Conservation (phyloP, 2,888 invertebrate species). For the Timema cristinae region DNA sequence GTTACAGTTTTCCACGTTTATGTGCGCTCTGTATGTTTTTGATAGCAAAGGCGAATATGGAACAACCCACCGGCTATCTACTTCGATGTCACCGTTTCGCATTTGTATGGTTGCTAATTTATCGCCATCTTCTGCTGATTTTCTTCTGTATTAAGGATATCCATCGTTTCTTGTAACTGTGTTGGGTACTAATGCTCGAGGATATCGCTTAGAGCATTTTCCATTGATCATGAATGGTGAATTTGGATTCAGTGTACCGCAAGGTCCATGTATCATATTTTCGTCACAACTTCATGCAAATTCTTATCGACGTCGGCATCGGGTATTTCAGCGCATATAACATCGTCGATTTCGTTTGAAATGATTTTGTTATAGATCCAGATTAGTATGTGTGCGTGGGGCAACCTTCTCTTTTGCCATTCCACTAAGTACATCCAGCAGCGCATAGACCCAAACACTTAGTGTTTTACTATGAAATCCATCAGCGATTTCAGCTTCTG, state of each 20-base stretch:
- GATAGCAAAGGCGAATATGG: constrained; percentile 28
- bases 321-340: constrained; percentile 37
- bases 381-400: constrained; percentile 33
- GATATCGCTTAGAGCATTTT: constrained; percentile 22
- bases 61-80: constrained; percentile 41
- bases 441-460: constrained; percentile 21
- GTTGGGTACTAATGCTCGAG: constrained; percentile 17
- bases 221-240: constrained; percentile 19
- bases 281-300: constrained; percentile 32
- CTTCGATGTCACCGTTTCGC: constrained; percentile 16
- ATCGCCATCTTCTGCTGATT: constrained; percentile 21
- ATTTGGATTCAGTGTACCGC: constrained; percentile 32
- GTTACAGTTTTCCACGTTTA: constrained; percentile 35
- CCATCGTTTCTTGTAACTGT: constrained; percentile 19
- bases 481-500: constrained; percentile 18
- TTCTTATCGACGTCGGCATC: constrained; percentile 30
- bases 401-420: constrained; percentile 39
- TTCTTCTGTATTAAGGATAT: constrained; percentile 20
- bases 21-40: constrained; percentile 13
- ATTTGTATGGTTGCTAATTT: constrained; percentile 17
- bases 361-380: constrained; percentile 22
- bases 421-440: constrained; percentile 26
- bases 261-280: constrained; percentile 36
- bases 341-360: constrained; percentile 33
- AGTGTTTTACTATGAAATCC: constrained; percentile 18